Evolutionary conservation across 2,113 vertebrate genomes (phyloP).

Genomic region (Neogale vison): DNA sequence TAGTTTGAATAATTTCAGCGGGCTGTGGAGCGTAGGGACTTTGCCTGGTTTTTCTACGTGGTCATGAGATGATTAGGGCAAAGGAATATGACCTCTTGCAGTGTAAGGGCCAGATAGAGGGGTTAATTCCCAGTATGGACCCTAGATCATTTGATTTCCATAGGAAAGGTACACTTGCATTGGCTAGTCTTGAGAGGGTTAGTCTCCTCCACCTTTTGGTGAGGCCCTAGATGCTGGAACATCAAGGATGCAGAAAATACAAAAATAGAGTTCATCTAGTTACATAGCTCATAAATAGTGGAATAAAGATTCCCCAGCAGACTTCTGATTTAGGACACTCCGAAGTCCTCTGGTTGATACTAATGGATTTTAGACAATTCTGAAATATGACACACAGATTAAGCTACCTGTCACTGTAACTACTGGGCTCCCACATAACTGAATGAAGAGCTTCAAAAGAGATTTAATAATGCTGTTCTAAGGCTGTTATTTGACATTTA

Average conservation of each 20-base stretch:
- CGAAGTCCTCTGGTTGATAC: neutral
- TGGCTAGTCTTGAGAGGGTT: neutral
- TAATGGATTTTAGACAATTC: neutral
- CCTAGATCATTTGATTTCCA: neutral
- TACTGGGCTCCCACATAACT: neutral
- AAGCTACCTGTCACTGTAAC: neutral
- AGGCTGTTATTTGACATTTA: neutral
- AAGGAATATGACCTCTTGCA: neutral
- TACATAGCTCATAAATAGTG: neutral
- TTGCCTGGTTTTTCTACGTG: neutral
- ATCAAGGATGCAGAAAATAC: neutral
- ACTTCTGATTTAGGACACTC: slow-evolving; percentile 6
- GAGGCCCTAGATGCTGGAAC: neutral
- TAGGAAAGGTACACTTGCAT: neutral
- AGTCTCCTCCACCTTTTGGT: neutral
- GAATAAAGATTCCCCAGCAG: neutral
- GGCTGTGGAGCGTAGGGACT: neutral
- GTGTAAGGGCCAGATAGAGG: neutral
- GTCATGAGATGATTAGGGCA: neutral
- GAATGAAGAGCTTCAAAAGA: neutral
- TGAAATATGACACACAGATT: neutral
- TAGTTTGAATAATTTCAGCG: neutral
- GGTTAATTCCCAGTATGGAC: neutral
- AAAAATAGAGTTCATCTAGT: neutral
- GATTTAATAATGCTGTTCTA: neutral